Evolutionary conservation across 92 coral and sea anemone genomes (phyloP).

Genomic region (Porites rus): DNA sequence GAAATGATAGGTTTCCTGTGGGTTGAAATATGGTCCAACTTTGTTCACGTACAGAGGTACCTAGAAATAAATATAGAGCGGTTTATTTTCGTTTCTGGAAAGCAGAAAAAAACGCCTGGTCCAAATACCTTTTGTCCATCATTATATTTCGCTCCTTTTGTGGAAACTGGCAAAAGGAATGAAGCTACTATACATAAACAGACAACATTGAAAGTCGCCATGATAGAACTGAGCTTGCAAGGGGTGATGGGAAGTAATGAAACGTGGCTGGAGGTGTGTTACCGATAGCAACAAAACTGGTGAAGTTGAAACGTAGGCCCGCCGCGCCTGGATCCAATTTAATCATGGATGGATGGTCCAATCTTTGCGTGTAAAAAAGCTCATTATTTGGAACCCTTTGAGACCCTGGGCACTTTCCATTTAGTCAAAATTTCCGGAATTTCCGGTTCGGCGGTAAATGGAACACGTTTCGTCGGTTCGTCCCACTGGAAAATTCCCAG

Average conservation of each 20-base stretch:
- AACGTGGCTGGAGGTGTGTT: conserved; percentile 62
- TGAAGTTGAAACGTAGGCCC: too few species aligned
- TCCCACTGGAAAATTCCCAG: too few species aligned
- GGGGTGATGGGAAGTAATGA: conserved; percentile 64
- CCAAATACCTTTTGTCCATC: conserved; percentile 73
- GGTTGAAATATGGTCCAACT: conserved; percentile 99
- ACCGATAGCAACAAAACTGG: not conserved
- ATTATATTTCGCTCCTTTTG: conserved; percentile 55
- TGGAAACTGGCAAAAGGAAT: conserved; percentile 30
- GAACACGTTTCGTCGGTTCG: too few species aligned
- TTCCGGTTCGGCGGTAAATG: too few species aligned
- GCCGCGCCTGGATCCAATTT: too few species aligned
- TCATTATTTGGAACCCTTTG: too few species aligned
- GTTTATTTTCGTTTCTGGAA: not conserved
- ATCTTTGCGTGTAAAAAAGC: too few species aligned
- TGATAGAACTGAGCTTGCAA: conserved; percentile 53
- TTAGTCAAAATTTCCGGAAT: too few species aligned
- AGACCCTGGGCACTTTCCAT: too few species aligned
- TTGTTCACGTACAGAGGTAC: conserved; percentile 93
- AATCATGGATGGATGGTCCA: too few species aligned
- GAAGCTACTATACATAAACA: conserved; percentile 27
- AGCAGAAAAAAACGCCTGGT: not conserved
- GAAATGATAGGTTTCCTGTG: conserved; percentile 96
- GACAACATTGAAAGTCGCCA: conserved; percentile 68
- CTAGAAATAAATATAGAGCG: conserved; percentile 35